These are phyloP conservation scores for Periparus ater DNA, from an alignment of 2,797 vertebrate species.

Conservation along the genomic window DNA sequence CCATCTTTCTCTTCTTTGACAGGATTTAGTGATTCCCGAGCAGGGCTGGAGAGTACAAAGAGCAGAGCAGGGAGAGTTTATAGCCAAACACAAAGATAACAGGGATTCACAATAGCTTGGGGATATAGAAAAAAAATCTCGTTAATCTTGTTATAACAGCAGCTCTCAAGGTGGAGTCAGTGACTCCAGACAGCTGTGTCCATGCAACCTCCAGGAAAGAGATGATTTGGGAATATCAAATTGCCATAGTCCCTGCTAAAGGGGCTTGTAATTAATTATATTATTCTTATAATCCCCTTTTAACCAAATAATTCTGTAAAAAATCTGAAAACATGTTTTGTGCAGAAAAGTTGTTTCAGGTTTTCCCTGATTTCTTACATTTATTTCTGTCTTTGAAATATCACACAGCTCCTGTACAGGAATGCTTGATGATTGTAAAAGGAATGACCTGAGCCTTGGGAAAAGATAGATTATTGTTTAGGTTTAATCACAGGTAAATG, in stretches of 20 bases:
- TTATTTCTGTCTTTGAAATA: neutral
- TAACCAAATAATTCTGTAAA: neutral
- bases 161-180: neutral
- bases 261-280: neutral
- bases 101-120: neutral
- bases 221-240: neutral
- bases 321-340: neutral
- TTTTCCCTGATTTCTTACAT: neutral
- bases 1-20: neutral
- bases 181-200: neutral
- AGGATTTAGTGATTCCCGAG: accelerated
- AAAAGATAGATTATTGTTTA: neutral
- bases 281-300: neutral
- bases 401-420: neutral
- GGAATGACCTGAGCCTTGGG: neutral
- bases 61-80: neutral
- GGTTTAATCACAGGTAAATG: neutral
- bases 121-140: neutral
- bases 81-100: neutral
- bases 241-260: neutral
- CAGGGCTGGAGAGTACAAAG: neutral
- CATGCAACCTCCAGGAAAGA: neutral
- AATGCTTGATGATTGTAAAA: neutral
- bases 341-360: neutral
- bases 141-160: neutral